phyloP scores from a whole-genome alignment of 2,888 invertebrate genomes.

The Patella depressa region DNA sequence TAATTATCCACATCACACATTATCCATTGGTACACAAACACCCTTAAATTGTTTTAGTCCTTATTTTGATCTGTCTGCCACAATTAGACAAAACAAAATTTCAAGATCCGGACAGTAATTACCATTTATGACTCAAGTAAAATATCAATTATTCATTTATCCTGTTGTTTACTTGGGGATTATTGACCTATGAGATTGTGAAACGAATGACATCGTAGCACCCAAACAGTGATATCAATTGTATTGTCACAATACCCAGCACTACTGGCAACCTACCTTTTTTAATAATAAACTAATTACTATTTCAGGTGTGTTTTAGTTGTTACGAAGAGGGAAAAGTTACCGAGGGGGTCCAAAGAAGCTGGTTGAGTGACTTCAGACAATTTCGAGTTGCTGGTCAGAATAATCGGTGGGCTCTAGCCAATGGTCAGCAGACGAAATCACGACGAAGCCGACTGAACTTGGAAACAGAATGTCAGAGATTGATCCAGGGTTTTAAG shows the following conservation, averaged over 20 bases:
- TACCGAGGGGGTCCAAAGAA: conserved; percentile 35
- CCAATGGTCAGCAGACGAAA: conserved; percentile 18
- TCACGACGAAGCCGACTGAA: conserved; percentile 37
- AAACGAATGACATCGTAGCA: too few relatives aligned
- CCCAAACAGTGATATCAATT: too few relatives aligned
- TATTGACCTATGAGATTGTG: too few relatives aligned
- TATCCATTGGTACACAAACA: too few relatives aligned
- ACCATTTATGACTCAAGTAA: too few relatives aligned
- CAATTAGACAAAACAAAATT: too few relatives aligned
- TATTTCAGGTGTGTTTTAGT: conserved; percentile 51
- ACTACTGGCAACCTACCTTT: background rate
- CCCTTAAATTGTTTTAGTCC: too few relatives aligned
- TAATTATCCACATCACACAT: too few relatives aligned
- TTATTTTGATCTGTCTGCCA: too few relatives aligned
- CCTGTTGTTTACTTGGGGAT: too few relatives aligned
- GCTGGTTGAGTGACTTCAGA: conserved; percentile 39
- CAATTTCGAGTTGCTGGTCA: conserved; percentile 21
- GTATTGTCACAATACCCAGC: background rate
- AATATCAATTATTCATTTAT: too few relatives aligned
- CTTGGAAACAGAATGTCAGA: conserved; percentile 41
- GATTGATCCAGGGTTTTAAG: conserved; percentile 52
- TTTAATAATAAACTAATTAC: background rate
- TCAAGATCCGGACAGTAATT: too few relatives aligned
- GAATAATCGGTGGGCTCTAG: conserved; percentile 1
- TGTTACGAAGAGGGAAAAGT: conserved; percentile 55